Percentiles rank a stretch among this genome's conserved stretches.
phyloP scores from a whole-genome alignment of 2,888 invertebrate genomes.

The Bembecia ichneumoniformis region DNA sequence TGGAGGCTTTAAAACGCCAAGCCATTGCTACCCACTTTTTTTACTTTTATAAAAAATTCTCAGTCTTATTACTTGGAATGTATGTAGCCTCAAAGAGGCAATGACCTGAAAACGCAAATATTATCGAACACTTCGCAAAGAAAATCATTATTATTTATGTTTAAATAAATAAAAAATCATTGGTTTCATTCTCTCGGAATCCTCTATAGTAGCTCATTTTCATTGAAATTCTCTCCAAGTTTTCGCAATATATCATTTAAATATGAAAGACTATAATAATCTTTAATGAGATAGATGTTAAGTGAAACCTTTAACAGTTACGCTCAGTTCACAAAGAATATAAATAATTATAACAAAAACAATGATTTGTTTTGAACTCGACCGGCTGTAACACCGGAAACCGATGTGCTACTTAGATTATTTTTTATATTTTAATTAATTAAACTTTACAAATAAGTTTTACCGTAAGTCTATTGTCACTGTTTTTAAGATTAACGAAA shows the following conservation, averaged over 20 bases:
- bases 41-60: conserved; percentile 33
- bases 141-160: background rate
- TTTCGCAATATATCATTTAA: background rate
- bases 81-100: conserved; percentile 27
- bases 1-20: conserved; percentile 97
- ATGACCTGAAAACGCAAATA: conserved; percentile 30
- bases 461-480: conserved; percentile 30
- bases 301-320: background rate
- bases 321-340: conserved; percentile 6
- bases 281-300: background rate
- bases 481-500: conserved; percentile 18
- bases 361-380: conserved; percentile 63
- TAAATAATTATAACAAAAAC: conserved; percentile 24
- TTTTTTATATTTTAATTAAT: background rate
- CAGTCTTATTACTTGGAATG: conserved; percentile 68
- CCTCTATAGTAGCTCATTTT: background rate
- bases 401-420: conserved; percentile 4
- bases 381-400: conserved; percentile 59
- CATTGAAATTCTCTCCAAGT: background rate
- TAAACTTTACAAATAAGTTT: conserved; percentile 9
- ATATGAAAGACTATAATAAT: background rate
- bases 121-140: background rate
- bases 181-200: conserved; percentile 6
- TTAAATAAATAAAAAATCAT: conserved; percentile 4
- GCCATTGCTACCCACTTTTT: conserved; percentile 77